Conservation (phyloP, 23 tunicate genomes). For the Corella eumyota region DNA sequence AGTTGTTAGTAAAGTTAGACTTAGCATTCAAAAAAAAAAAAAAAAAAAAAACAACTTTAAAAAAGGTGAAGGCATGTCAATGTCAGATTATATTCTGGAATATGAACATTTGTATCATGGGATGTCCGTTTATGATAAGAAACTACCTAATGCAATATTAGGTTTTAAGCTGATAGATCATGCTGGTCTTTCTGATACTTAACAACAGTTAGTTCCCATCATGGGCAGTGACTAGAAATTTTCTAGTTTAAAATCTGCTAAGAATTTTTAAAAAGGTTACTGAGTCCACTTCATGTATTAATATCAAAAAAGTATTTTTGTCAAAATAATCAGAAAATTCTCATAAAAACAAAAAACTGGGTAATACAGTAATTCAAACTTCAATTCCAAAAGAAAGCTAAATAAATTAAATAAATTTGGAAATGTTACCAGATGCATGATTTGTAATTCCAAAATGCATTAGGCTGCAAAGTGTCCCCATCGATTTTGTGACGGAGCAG, state of each 20-base stretch:
- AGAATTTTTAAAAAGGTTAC: slow-evolving; percentile 5
- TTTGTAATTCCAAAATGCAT: slow-evolving; percentile 29
- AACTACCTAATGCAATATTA: slow-evolving; percentile 18
- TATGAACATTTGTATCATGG: slow-evolving; percentile 8
- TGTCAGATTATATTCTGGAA: slow-evolving; percentile 16
- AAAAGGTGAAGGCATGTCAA: slow-evolving; percentile 6
- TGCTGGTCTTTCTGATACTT: background rate
- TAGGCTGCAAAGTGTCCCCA: slow-evolving; percentile 24
- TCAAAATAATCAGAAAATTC: slow-evolving; percentile 1
- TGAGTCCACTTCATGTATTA: background rate
- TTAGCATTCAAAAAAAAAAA: slow-evolving; percentile 7
- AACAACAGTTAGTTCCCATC: slow-evolving; percentile 9
- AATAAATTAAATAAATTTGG: slow-evolving; percentile 14
- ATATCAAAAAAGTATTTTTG: background rate
- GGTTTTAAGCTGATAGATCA: slow-evolving; percentile 13
- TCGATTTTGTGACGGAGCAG: background rate
- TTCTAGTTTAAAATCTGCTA: slow-evolving; percentile 10
- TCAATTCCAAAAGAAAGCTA: background rate
- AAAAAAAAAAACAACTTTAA: slow-evolving; percentile 1
- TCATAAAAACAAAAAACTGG: background rate
- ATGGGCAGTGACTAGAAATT: slow-evolving; percentile 13
- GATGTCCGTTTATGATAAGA: slow-evolving; percentile 1
- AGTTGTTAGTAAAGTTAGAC: slow-evolving; percentile 10
- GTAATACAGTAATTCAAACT: no score
- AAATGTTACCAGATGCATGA: slow-evolving; percentile 5